Percentiles rank a stretch among this genome's conserved stretches.
These are phyloP conservation scores for Lagenorhynchus albirostris DNA, from an alignment of 2,113 vertebrate genomes.

Conservation along the genomic window DNA sequence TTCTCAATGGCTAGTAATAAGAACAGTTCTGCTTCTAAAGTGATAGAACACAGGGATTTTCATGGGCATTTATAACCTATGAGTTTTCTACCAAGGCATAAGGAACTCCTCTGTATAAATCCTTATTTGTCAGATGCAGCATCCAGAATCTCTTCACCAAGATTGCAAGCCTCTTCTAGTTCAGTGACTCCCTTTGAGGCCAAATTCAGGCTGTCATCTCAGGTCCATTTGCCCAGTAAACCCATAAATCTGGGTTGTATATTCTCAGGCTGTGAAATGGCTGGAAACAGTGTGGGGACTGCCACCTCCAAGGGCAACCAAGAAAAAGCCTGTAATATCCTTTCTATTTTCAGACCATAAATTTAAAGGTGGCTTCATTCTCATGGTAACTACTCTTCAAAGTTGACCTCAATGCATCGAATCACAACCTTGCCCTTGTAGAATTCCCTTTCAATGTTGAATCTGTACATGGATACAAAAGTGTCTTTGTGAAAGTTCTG, in stretches of 20 bases:
- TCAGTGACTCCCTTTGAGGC: not conserved
- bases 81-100: not conserved
- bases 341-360: not conserved
- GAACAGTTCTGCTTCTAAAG: not conserved
- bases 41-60: not conserved
- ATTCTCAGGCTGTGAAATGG: not conserved
- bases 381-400: not conserved
- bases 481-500: not conserved
- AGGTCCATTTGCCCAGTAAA: not conserved
- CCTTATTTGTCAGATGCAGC: not conserved
- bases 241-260: not conserved
- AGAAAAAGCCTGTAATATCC: not conserved
- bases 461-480: not conserved
- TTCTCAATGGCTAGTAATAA: not conserved
- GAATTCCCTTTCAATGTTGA: not conserved
- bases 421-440: not conserved
- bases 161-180: not conserved
- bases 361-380: not conserved
- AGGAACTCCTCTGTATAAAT: not conserved
- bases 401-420: not conserved
- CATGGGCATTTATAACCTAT: not conserved
- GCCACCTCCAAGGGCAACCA: not conserved
- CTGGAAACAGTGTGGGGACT: not conserved
- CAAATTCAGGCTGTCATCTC: not conserved
- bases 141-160: not conserved